A percentile compares a stretch with the other conserved stretches of the same genome.
Evolutionary conservation across 2,888 invertebrate species (phyloP).

Genomic region (Scaptomyza reducta): DNA sequence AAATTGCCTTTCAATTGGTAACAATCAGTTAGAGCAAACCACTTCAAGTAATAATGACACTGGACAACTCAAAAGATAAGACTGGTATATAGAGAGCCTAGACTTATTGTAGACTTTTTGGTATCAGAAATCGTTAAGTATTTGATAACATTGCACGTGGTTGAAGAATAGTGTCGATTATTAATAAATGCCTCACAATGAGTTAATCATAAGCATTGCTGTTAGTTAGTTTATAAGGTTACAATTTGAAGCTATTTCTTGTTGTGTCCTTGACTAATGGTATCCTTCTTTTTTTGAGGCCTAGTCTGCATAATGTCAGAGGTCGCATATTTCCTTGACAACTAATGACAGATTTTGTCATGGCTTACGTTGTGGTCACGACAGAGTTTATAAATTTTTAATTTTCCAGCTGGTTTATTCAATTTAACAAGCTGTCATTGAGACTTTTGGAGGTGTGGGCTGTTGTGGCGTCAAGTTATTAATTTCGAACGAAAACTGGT

Average conservation of each 20-base stretch:
- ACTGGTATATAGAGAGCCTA: not conserved
- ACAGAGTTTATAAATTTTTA: slow-evolving; percentile 6
- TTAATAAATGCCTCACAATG: not conserved
- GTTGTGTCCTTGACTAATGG: not conserved
- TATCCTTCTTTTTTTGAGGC: slow-evolving; percentile 13
- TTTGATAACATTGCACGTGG: slow-evolving; percentile 9
- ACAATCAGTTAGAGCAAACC: slow-evolving; percentile 14
- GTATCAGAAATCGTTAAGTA: not conserved
- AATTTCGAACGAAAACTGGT: slow-evolving; percentile 18
- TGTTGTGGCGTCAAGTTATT: not conserved
- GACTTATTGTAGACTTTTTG: slow-evolving; percentile 15
- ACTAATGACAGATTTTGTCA: not conserved
- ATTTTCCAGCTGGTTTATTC: slow-evolving; percentile 5
- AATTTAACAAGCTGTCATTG: slow-evolving; percentile 30
- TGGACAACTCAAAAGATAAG: slow-evolving; percentile 4
- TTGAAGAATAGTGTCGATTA: slow-evolving; percentile 2
- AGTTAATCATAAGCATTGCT: not conserved
- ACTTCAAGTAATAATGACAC: slow-evolving; percentile 15
- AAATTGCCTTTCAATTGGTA: slow-evolving; percentile 25
- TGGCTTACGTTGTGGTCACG: slow-evolving; percentile 4
- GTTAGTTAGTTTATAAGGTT: not conserved
- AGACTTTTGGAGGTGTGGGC: not conserved
- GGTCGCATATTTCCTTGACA: slow-evolving; percentile 32
- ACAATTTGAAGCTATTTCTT: not conserved
- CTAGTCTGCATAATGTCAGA: not conserved